A percentile compares a stretch with the other conserved stretches of the same genome.
These are phyloP conservation scores for Zootoca vivipara DNA, from an alignment of 2,113 vertebrate species.

Conservation along the genomic window DNA sequence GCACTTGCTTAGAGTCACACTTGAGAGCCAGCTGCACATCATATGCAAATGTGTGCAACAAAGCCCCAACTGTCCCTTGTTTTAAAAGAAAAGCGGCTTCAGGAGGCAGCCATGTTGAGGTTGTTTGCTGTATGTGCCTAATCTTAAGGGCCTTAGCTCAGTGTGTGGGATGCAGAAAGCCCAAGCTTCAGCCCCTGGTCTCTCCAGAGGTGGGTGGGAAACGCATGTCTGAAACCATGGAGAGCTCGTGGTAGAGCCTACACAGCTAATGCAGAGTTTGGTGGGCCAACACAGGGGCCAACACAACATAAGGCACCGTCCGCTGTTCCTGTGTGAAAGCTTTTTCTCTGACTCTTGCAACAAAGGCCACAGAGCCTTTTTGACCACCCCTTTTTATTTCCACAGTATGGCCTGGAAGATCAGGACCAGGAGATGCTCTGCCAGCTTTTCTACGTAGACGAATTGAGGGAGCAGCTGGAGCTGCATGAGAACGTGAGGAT, in stretches of 20 bases:
- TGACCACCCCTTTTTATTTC: neutral
- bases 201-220: too few relatives aligned
- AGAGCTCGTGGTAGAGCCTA: too few relatives aligned
- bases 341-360: neutral
- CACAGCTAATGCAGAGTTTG: neutral
- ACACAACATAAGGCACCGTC: neutral
- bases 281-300: neutral
- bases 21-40: neutral
- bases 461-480: slow-evolving; percentile 79
- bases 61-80: neutral
- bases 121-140: too few relatives aligned
- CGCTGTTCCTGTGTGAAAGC: neutral
- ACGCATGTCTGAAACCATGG: too few relatives aligned
- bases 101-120: neutral
- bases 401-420: slow-evolving; percentile 86
- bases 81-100: neutral
- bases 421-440: slow-evolving; percentile 83
- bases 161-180: too few relatives aligned
- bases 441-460: slow-evolving; percentile 87
- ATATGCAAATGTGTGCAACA: neutral
- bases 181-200: too few relatives aligned
- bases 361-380: neutral
- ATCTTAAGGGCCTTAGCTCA: too few relatives aligned
- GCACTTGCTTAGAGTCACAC: neutral
- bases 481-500: slow-evolving; percentile 92